These are phyloP conservation scores for Bellardia pandia DNA, from an alignment of 2,888 invertebrate species.

Conservation along the genomic window DNA sequence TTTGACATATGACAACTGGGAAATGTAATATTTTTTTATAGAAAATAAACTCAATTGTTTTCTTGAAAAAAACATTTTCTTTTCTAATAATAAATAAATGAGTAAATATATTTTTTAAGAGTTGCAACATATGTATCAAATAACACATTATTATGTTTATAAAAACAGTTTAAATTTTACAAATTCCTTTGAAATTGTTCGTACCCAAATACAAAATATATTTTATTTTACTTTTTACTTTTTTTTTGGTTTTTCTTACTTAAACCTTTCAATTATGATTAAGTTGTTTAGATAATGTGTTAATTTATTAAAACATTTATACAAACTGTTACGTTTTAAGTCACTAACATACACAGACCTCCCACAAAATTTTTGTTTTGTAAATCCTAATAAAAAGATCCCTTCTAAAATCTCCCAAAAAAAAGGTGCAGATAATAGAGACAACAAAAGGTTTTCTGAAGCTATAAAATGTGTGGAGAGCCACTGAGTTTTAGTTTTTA, in stretches of 20 bases:
- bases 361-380: conserved; percentile 49
- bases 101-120: neutral
- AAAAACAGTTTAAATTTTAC: neutral
- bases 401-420: conserved; percentile 20
- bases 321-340: conserved; percentile 44
- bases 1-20: no score
- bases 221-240: neutral
- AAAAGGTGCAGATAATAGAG: conserved; percentile 28
- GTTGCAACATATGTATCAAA: conserved; percentile 26
- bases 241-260: neutral
- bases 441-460: conserved; percentile 27
- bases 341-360: conserved; percentile 52
- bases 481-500: conserved; percentile 19
- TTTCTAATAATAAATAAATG: neutral
- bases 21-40: no score
- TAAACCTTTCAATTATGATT: conserved; percentile 56
- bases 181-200: neutral
- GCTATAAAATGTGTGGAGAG: conserved; percentile 23
- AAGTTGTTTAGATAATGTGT: conserved; percentile 69
- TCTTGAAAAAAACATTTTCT: no score
- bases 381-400: conserved; percentile 19
- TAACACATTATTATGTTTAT: neutral
- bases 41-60: no score
- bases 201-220: neutral
- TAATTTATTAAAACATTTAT: conserved; percentile 67